These are phyloP conservation scores for Periophthalmus magnuspinnatus DNA, from an alignment of 2,797 vertebrate genomes.

Conservation along the genomic window DNA sequence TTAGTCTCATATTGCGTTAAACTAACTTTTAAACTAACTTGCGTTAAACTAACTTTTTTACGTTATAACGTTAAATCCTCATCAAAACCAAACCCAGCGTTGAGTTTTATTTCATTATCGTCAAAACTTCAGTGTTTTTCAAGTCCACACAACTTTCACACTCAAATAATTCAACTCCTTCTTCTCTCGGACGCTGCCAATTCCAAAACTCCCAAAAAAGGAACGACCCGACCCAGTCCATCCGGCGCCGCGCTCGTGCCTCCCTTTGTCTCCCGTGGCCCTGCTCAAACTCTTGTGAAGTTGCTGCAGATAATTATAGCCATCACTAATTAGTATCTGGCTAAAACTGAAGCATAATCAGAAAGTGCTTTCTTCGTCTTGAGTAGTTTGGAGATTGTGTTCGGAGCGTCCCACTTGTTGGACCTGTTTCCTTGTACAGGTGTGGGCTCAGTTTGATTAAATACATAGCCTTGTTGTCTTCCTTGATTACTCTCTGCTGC, in stretches of 20 bases:
- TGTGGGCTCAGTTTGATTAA: constrained; percentile 61
- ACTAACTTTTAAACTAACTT: no score
- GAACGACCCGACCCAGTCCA: not conserved
- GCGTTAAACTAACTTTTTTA: no score
- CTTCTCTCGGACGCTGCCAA: not conserved
- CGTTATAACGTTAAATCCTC: no score
- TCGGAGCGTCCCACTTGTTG: constrained; percentile 27
- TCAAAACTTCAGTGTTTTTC: no score
- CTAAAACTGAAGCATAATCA: constrained; percentile 56
- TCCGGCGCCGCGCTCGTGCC: no score
- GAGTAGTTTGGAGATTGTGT: constrained; percentile 57
- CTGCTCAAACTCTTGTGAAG: constrained; percentile 38
- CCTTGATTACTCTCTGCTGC: constrained; percentile 71
- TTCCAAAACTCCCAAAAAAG: not conserved
- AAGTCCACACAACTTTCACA: no score
- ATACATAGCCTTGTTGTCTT: constrained; percentile 73
- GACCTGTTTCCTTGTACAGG: constrained; percentile 17
- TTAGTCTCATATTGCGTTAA: no score
- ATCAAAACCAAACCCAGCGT: no score
- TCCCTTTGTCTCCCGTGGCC: constrained; percentile 18
- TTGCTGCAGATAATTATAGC: constrained; percentile 58
- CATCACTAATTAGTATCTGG: constrained; percentile 51
- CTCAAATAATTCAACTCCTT: not conserved
- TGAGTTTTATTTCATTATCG: no score
- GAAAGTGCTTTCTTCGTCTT: constrained; percentile 42